Evolutionary conservation across 2,888 invertebrate species (phyloP).

Genomic region (Ephialtes manifestator): DNA sequence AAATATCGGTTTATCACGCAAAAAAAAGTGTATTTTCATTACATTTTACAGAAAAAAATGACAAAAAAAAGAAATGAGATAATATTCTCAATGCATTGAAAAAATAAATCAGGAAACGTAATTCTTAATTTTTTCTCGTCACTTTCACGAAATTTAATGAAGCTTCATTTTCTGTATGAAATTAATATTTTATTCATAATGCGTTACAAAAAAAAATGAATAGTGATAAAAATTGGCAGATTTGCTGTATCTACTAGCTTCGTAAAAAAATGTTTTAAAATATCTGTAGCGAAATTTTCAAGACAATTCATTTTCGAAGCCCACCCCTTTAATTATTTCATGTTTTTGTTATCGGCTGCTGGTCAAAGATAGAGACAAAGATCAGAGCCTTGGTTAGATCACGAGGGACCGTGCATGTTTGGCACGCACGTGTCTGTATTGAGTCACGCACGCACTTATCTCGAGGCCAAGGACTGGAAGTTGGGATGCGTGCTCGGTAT

Average conservation of each 20-base stretch:
- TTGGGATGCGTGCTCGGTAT: slow-evolving; percentile 35
- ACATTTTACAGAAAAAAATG: too few relatives aligned
- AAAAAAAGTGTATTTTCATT: too few relatives aligned
- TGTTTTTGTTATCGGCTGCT: slow-evolving; percentile 15
- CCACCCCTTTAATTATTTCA: slow-evolving; percentile 4
- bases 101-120: too few relatives aligned
- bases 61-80: too few relatives aligned
- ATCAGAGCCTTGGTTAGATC: neutral
- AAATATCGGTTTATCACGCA: too few relatives aligned
- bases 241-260: neutral
- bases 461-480: slow-evolving; percentile 25
- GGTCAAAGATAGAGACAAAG: neutral
- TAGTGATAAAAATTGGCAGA: neutral
- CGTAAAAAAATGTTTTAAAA: neutral
- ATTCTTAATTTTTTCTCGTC: too few relatives aligned
- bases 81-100: too few relatives aligned
- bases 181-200: too few relatives aligned
- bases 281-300: neutral
- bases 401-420: slow-evolving; percentile 34
- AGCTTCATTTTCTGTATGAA: too few relatives aligned
- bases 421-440: slow-evolving; percentile 45
- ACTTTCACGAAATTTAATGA: too few relatives aligned
- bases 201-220: too few relatives aligned
- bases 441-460: slow-evolving; percentile 59
- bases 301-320: neutral